Evolutionary conservation across 2,888 invertebrate species (phyloP).

Genomic region (Drosophila longiperda): DNA sequence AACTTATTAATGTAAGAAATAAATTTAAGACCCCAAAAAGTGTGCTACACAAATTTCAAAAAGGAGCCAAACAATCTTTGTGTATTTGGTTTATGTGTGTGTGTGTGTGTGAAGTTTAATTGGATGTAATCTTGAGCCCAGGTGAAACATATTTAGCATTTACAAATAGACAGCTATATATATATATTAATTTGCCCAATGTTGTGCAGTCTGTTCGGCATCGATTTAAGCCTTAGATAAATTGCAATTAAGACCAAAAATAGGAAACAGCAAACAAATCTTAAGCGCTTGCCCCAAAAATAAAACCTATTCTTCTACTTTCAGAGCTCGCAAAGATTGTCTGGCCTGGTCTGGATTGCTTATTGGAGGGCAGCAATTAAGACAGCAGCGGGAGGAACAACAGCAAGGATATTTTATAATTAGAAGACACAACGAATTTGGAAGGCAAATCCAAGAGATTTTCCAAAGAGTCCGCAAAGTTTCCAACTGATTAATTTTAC

Average conservation of each 20-base stretch:
- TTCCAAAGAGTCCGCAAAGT: slow-evolving; percentile 45
- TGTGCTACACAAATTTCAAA: slow-evolving; percentile 32
- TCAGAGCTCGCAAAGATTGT: slow-evolving; percentile 49
- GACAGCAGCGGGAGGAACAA: slow-evolving; percentile 18
- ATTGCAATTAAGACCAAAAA: slow-evolving; percentile 61
- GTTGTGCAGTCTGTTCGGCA: slow-evolving; percentile 22
- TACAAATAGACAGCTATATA: neutral
- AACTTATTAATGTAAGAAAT: slow-evolving; percentile 4
- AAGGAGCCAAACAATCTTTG: neutral
- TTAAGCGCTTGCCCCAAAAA: slow-evolving; percentile 39
- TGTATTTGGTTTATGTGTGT: slow-evolving; percentile 16
- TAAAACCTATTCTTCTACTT: slow-evolving; percentile 41
- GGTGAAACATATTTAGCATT: slow-evolving; percentile 28
- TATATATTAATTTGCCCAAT: neutral
- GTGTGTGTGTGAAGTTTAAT: slow-evolving; percentile 32
- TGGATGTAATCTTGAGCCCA: slow-evolving; percentile 36
- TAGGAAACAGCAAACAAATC: slow-evolving; percentile 42
- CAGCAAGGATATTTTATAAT: slow-evolving; percentile 60
- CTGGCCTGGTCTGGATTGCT: slow-evolving; percentile 17
- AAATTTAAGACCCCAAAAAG: neutral
- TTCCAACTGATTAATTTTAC: slow-evolving; percentile 76
- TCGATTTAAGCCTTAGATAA: slow-evolving; percentile 41
- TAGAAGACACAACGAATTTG: slow-evolving; percentile 63
- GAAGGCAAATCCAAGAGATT: slow-evolving; percentile 58
- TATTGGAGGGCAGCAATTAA: slow-evolving; percentile 30